Conservation (phyloP, 2,113 vertebrate species). For the Symphodus melops region DNA sequence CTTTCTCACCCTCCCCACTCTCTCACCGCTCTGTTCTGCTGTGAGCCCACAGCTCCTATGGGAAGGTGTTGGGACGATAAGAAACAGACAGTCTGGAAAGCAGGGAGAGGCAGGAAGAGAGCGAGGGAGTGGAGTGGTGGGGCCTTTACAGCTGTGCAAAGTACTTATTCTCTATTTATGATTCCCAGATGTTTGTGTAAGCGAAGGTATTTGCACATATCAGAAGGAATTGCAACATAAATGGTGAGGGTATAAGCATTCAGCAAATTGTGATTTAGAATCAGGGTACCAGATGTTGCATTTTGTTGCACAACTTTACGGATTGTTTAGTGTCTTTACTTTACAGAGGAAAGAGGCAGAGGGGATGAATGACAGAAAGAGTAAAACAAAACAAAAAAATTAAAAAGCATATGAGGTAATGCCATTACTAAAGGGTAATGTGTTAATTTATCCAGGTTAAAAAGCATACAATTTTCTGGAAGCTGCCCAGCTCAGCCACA, state of each 20-base stretch:
- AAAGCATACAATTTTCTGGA: constrained; percentile 18
- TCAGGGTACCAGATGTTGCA: constrained; percentile 13
- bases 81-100: constrained; percentile 72
- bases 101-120: constrained; percentile 63
- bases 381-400: constrained; percentile 12
- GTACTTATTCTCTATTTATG: constrained; percentile 52
- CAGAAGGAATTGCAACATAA: too few relatives aligned
- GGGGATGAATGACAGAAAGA: background rate
- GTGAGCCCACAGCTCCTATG: constrained; percentile 60
- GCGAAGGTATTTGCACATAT: constrained; percentile 11
- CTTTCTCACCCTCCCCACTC: constrained; percentile 36
- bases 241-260: too few relatives aligned
- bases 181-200: constrained; percentile 70
- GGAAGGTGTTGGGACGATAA: constrained; percentile 78
- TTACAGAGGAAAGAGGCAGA: background rate
- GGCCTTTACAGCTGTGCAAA: constrained; percentile 61
- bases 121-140: constrained; percentile 25
- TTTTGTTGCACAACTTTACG: constrained; percentile 13
- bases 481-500: constrained; percentile 21
- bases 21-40: constrained; percentile 19
- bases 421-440: constrained; percentile 1
- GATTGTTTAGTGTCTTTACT: background rate
- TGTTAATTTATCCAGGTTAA: constrained; percentile 28
- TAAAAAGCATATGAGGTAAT: constrained; percentile 10
- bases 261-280: background rate